Base-by-base conservation (phyloP, 2,113 vertebrate genomes). In the Archilochus colubris region DNA sequence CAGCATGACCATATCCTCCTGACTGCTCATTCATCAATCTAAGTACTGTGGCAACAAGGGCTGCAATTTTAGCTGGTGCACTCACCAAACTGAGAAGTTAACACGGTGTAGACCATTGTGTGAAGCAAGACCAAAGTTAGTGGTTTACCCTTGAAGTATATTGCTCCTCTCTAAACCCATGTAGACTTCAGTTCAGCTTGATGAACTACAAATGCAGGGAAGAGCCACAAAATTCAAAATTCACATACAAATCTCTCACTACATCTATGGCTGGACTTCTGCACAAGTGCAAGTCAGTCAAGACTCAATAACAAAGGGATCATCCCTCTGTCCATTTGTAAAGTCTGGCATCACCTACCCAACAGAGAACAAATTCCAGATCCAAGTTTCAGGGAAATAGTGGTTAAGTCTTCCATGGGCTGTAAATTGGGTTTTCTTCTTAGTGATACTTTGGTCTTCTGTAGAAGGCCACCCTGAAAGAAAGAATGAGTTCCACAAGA, bases 351-450 rank as follows among this genome's bases (percentile, higher is more conserved):
- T 61, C 63, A 43, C 98, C 97, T 87, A 99, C 98, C 98, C 97
- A 27, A 98, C 50, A 78, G 97, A 94, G 69, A 98, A 89, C 6
- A 98, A 48, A 48, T 97, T 96, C 98, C 98, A 99, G 64, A 99
- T 97, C 98, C 98, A 99, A 7, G 98, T 98, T 94, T 99, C 98
- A 7, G 98, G 98, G 79, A 98, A 98, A 87, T 97, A 98, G 10
- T 86, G 96, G 20, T 97, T 97, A 44, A 51, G 31, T 63, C 70
- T 95, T 67, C 64, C 16, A 7, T 18, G 75, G 27, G 9, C 17
- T 61, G n/a, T 20, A 76, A 89, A 33, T 1, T 84, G 33, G 10
- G 30, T 5, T 10, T 88, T 64, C 40, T 93, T 64, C 44, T 81
- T 73, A 31, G 21, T 19, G 14, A 63, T 77, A 80, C 53, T 86